These are phyloP conservation scores for Scrobipalpa atriplicella DNA, from an alignment of 2,888 invertebrate genomes.

Conservation along the genomic window DNA sequence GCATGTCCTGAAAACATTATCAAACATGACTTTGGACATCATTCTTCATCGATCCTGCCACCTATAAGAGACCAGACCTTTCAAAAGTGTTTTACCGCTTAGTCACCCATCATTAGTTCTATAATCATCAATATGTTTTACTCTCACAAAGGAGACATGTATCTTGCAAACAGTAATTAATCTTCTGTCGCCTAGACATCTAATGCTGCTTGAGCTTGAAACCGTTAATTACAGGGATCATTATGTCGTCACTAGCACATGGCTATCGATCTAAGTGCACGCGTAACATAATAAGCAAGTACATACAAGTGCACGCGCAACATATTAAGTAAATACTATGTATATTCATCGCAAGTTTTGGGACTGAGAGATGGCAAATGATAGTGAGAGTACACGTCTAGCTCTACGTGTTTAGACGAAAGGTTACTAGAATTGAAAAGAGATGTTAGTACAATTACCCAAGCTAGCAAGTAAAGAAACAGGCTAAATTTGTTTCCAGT, in stretches of 20 bases:
- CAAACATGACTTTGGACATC: too few relatives aligned
- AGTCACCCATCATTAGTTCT: too few relatives aligned
- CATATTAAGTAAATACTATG: too few relatives aligned
- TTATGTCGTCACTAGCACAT: background rate
- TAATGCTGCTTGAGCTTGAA: constrained; percentile 9
- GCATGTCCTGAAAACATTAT: too few relatives aligned
- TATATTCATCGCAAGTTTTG: too few relatives aligned
- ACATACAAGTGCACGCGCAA: background rate
- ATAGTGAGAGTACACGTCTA: constrained; percentile 3
- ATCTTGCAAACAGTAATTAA: background rate
- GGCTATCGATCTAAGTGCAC: background rate
- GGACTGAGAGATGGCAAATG: background rate
- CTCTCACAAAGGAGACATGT: background rate
- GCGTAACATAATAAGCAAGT: background rate
- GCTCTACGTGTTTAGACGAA: background rate
- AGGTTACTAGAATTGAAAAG: background rate
- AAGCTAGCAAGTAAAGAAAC: too few relatives aligned
- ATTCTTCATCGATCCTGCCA: too few relatives aligned
- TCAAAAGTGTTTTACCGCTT: too few relatives aligned
- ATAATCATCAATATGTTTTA: background rate
- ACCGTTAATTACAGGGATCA: constrained; percentile 9
- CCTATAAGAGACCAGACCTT: too few relatives aligned
- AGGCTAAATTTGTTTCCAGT: too few relatives aligned
- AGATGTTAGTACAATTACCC: too few relatives aligned
- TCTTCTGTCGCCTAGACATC: background rate